These are phyloP conservation scores for Poeciliopsis prolifica DNA, from an alignment of 2,113 vertebrate species.

Conservation along the genomic window DNA sequence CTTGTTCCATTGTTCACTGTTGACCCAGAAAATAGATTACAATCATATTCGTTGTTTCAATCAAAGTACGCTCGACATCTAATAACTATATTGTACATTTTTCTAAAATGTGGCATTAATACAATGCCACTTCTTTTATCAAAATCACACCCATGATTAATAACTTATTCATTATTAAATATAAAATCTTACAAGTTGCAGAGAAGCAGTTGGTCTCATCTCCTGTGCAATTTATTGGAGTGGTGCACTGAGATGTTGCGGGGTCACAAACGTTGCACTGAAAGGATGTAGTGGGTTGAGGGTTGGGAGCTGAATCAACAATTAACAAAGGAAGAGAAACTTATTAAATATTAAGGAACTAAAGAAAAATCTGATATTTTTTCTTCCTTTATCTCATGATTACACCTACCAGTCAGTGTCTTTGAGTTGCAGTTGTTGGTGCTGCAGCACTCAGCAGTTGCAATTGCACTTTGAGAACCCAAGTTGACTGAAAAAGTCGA, in stretches of 20 bases:
- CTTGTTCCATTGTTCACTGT: background rate
- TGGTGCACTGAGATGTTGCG: background rate
- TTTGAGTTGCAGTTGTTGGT: constrained; percentile 13
- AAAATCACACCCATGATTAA: too few species aligned
- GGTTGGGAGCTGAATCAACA: background rate
- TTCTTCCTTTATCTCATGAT: background rate
- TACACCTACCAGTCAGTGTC: background rate
- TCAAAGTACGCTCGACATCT: too few species aligned
- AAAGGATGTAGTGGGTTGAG: background rate
- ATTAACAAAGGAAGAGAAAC: background rate
- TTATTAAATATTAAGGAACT: too few species aligned
- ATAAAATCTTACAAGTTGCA: background rate
- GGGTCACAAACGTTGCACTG: background rate
- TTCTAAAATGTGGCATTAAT: too few species aligned
- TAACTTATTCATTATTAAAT: too few species aligned
- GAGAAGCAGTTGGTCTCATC: background rate
- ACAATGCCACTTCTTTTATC: too few species aligned
- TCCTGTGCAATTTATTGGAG: background rate
- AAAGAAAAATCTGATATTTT: too few species aligned
- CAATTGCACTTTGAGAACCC: background rate
- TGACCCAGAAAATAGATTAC: background rate
- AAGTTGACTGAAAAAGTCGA: constrained; percentile 1
- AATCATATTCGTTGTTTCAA: too few species aligned
- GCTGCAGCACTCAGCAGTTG: constrained; percentile 9
- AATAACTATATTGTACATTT: too few species aligned